A percentile compares a stretch with the other conserved stretches of the same genome.
Conservation (phyloP, 1,140 invertebrate species). For the Bathynomus jamesi region DNA sequence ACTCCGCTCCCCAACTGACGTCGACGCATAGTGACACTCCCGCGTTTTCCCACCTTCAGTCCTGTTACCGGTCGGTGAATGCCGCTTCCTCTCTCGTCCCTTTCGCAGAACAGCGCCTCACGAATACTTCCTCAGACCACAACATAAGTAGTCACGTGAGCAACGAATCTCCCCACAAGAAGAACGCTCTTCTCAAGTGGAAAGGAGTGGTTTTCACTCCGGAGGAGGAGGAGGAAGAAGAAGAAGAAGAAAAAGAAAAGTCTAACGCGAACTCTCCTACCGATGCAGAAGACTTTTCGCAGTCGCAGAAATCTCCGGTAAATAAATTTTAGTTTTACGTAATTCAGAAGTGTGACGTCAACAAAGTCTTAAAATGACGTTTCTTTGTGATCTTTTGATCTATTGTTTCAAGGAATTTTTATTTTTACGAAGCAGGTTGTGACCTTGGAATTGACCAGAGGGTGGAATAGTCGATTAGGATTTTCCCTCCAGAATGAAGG, state of each 20-base stretch:
- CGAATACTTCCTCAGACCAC: constrained; percentile 39
- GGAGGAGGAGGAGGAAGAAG: constrained; percentile 14
- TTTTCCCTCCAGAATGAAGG: constrained; percentile 61
- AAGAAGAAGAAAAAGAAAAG: constrained; percentile 2
- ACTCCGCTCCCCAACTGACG: constrained; percentile 26
- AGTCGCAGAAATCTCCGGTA: constrained; percentile 30
- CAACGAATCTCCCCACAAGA: constrained; percentile 44
- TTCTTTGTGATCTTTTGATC: no score
- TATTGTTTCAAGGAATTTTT: no score
- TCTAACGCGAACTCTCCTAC: neutral
- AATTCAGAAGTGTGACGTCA: neutral
- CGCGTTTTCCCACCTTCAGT: constrained; percentile 28
- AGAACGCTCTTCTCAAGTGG: constrained; percentile 59
- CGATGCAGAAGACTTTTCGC: constrained; percentile 7
- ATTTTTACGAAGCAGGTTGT: constrained; percentile 14
- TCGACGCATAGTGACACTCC: constrained; percentile 33
- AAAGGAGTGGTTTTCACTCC: constrained; percentile 65
- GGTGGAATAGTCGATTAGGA: constrained; percentile 72
- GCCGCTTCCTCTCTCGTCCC: constrained; percentile 22
- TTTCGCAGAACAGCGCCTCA: constrained; percentile 26
- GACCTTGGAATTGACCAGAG: constrained; percentile 45
- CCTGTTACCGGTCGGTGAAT: constrained; percentile 30
- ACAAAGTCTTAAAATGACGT: no score
- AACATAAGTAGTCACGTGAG: constrained; percentile 34
- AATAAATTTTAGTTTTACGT: neutral